Conservation (phyloP, 2,888 invertebrate species). For the Acanthopleura granulata region DNA sequence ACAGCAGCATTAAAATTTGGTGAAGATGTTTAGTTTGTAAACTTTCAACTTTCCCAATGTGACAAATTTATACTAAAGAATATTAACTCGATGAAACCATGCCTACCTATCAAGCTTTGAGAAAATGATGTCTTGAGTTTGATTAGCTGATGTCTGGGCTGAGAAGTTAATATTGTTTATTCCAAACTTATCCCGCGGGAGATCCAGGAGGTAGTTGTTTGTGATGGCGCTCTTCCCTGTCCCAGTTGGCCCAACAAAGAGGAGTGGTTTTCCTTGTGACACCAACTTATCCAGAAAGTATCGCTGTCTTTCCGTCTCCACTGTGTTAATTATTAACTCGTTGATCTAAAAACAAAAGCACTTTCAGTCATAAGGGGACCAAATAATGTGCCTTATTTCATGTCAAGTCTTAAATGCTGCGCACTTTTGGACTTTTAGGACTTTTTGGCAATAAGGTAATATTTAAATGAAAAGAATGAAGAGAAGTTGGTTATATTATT, state of each 20-base stretch:
- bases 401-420: no score
- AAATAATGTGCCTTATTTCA: no score
- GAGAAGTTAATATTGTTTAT: constrained; percentile 68
- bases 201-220: constrained; percentile 60
- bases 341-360: constrained; percentile 39
- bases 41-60: neutral
- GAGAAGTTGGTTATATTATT: neutral
- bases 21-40: neutral
- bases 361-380: no score
- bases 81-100: neutral
- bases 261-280: constrained; percentile 49
- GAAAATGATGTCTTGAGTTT: constrained; percentile 69
- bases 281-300: constrained; percentile 64
- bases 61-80: neutral
- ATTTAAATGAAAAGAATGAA: no score
- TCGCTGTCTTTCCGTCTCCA: constrained; percentile 64
- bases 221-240: constrained; percentile 68
- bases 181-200: constrained; percentile 64
- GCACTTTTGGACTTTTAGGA: no score
- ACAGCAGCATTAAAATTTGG: no score
- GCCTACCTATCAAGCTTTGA: constrained; percentile 66
- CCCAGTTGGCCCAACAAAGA: constrained; percentile 68
- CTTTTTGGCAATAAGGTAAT: no score
- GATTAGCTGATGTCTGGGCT: constrained; percentile 67
- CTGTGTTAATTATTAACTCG: constrained; percentile 65